Evolutionary conservation across 2,797 vertebrate genomes (phyloP).

Genomic region (Zalophus californianus): DNA sequence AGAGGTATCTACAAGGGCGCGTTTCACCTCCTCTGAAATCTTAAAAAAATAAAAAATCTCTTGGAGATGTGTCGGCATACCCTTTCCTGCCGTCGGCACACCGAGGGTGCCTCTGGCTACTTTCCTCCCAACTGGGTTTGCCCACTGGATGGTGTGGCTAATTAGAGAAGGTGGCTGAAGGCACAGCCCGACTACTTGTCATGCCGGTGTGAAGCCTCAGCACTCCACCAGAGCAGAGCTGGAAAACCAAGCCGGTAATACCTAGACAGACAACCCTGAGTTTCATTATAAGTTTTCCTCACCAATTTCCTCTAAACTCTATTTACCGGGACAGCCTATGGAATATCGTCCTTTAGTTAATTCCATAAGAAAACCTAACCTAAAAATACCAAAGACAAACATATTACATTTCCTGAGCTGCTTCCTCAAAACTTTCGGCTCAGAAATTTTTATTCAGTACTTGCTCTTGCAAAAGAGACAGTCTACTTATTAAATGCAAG

Average conservation of each 20-base stretch:
- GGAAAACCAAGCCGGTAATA: not conserved
- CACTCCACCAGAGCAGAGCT: not conserved
- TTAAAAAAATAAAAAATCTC: not conserved
- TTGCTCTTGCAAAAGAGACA: slow-evolving; percentile 5
- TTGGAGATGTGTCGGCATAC: not conserved
- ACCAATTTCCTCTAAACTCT: not conserved
- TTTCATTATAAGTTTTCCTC: not conserved
- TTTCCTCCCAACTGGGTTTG: not conserved
- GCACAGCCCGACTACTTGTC: not conserved
- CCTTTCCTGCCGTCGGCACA: not conserved
- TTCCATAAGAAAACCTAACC: not conserved
- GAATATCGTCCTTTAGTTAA: slow-evolving; percentile 24
- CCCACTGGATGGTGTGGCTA: not conserved
- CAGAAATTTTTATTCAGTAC: not conserved
- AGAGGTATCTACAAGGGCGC: not conserved
- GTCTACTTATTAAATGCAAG: slow-evolving; percentile 1
- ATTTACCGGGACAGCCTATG: not conserved
- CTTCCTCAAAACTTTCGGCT: slow-evolving; percentile 28
- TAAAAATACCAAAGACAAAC: not conserved
- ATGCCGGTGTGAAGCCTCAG: not conserved
- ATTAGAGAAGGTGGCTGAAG: not conserved
- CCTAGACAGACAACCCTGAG: not conserved
- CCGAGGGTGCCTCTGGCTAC: not conserved
- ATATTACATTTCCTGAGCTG: not conserved
- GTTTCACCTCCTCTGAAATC: not conserved